Evolutionary conservation across 2,888 invertebrate species (phyloP).

Genomic region (Incurvaria masculella): DNA sequence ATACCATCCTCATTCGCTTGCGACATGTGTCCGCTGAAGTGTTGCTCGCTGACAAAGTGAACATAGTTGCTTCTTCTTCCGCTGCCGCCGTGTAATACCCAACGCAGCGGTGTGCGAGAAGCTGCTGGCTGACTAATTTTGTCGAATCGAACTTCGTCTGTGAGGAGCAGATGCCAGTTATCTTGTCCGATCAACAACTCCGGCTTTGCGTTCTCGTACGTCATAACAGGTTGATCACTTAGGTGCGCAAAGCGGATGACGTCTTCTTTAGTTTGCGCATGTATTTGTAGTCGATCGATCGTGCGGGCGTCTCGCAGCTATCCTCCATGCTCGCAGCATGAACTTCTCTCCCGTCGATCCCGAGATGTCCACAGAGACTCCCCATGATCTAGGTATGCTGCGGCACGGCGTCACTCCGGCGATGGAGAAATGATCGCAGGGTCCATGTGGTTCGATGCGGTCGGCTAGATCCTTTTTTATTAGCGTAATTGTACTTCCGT

Average conservation of each 20-base stretch:
- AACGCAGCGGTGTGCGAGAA: constrained; percentile 10
- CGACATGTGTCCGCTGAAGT: too few relatives aligned
- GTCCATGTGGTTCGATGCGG: too few relatives aligned
- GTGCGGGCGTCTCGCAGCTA: not conserved
- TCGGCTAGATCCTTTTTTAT: too few relatives aligned
- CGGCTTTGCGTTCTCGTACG: constrained; percentile 5
- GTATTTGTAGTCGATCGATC: not conserved
- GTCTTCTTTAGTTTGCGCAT: not conserved
- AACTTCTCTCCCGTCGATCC: too few relatives aligned
- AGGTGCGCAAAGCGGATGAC: constrained; percentile 5
- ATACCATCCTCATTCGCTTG: too few relatives aligned
- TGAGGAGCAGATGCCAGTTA: constrained; percentile 9
- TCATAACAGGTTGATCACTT: not conserved
- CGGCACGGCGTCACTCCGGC: too few relatives aligned
- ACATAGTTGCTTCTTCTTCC: too few relatives aligned
- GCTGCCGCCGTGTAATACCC: constrained; percentile 7
- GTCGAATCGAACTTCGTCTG: constrained; percentile 6
- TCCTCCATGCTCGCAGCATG: too few relatives aligned
- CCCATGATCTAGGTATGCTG: too few relatives aligned
- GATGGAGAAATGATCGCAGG: not conserved
- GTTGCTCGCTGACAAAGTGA: too few relatives aligned
- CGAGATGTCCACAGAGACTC: too few relatives aligned
- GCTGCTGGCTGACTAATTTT: constrained; percentile 6
- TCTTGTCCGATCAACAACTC: constrained; percentile 11
- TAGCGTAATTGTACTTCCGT: too few relatives aligned